Evolutionary conservation across 2,888 invertebrate species (phyloP).

Genomic region (Chrysolina haemoptera): DNA sequence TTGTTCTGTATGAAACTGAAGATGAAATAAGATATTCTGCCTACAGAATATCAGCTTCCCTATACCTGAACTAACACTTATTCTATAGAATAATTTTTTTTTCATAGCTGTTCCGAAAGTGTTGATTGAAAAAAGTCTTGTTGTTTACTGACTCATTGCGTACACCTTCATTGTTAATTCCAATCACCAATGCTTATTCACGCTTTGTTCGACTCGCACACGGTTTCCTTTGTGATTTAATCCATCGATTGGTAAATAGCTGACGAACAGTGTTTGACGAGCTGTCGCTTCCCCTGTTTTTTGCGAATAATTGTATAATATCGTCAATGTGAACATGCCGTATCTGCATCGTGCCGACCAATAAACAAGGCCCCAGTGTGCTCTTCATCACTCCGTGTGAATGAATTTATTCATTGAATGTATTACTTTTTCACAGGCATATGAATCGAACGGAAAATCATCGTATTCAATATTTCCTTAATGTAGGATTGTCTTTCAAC

Average conservation of each 20-base stretch:
- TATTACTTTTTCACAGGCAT: background rate
- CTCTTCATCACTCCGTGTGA: background rate
- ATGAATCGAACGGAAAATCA: too few relatives aligned
- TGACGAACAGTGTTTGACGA: constrained; percentile 6
- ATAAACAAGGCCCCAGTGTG: constrained; percentile 32
- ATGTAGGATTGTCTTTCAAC: too few relatives aligned
- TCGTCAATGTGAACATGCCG: constrained; percentile 36
- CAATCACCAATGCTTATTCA: background rate
- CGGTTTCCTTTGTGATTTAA: constrained; percentile 3
- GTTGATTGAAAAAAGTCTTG: background rate
- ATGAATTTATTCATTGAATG: background rate
- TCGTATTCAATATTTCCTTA: too few relatives aligned
- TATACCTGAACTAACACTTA: too few relatives aligned
- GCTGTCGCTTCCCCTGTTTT: background rate
- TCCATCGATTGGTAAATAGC: background rate
- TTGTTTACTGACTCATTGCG: background rate
- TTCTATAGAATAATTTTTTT: background rate
- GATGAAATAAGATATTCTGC: too few relatives aligned
- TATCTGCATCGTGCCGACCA: constrained; percentile 41
- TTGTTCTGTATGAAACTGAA: too few relatives aligned
- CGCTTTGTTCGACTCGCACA: constrained; percentile 1
- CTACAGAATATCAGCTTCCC: too few relatives aligned
- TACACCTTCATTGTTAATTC: background rate
- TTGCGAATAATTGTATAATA: constrained; percentile 4
- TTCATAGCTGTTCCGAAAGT: background rate